Evolutionary conservation across 2,888 invertebrate genomes (phyloP), one percentile per base, ranked within the genome.

Genomic region (Perdita meconis): DNA sequence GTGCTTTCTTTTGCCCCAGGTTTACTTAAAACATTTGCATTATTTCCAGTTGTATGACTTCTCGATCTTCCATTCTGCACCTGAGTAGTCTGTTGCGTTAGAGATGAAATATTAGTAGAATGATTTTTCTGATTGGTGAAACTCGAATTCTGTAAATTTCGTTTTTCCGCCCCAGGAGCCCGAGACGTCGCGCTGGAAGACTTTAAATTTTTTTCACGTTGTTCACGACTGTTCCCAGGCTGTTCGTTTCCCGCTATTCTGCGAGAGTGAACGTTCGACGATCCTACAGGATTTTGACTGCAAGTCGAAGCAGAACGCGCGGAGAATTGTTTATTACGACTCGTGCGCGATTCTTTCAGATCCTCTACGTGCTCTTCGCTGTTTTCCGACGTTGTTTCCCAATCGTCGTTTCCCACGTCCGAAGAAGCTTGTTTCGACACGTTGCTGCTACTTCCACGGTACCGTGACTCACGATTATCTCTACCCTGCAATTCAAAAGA

Each of bases 351-450:
- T 10, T 91, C 90, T 73, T 93, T 92, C 24, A 90, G 86, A 59
- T 92, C 93, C 68, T 92, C 93, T 10, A 88, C 80, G 50, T 92
- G 93, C 24, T 91, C 92, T 78, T 95, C 97, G 92, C 96, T 97
- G 93, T 96, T 96, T 92, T 97, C 97, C 6, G 96, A 96, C 19
- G 96, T 97, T 53, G 96, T 96, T 91, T 97, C 97, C 95, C 96
- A 96, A 88, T 96, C 94, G 87, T 95, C 95, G 83, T 95, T 95
- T 78, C 94, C 94, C 10, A 94, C 93, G 75, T 92, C 92, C 4
- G 90, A 85, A 0, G 91, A 90, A 56, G 90, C 88, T 56, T 91
- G 92, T 65, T 92, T 92, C 12, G 88, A 78, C 12, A 87, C 83
- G 36, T 86, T 87, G 19, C 84, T 74, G 38, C 86, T 86, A 22